Evolutionary conservation across 1,140 invertebrate genomes (phyloP), one percentile per base, ranked within the genome.

Genomic region (Holcopasites calliopsidis): DNA sequence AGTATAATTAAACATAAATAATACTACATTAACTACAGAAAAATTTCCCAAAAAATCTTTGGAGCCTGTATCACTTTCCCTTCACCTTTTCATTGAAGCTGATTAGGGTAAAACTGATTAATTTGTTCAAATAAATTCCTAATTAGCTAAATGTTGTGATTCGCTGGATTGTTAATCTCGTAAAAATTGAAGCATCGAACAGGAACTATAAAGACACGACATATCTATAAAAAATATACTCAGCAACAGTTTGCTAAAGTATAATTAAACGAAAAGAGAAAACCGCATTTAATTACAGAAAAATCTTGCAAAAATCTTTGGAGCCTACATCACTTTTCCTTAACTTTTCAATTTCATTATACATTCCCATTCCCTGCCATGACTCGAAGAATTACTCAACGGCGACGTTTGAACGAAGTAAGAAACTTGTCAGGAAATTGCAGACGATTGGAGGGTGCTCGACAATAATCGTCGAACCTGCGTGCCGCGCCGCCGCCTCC

Each of bases 401-500:
- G 26, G 33, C 16, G 33, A 40, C 23, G 35, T 31, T 50, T 16
- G 11, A n/a, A 33, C 26, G 47, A 31, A 33, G 23, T 23, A 70
- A 33, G 23, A 49, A 23, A 23, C 40, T n/a, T 47, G 31, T 35
- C 28, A 31, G 35, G 44, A 64, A 33, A 64, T 54, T 64, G 26
- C 49, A 21, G 58, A 73, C 49, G 60, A 31, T 33, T 31, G 44
- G 23, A 6, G 33, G 47, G 5, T 13, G 31, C 28, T 26, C 16
- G 64, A 74, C 61, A 74, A 79, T 79, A 74, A 69, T 42, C 70
- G 35, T 23, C 18, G 38, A 16, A 54, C 5, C n/a, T 21, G 23
- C 26, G 35, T 18, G 54, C 26, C 0, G n/a, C n/a, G n/a, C n/a
- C n/a, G n/a, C 26, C 38, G 70, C 58, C 35, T 23, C 44, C 44